phyloP scores from a whole-genome alignment of 2,797 vertebrate genomes.

The Myiotriccus ornatus region DNA sequence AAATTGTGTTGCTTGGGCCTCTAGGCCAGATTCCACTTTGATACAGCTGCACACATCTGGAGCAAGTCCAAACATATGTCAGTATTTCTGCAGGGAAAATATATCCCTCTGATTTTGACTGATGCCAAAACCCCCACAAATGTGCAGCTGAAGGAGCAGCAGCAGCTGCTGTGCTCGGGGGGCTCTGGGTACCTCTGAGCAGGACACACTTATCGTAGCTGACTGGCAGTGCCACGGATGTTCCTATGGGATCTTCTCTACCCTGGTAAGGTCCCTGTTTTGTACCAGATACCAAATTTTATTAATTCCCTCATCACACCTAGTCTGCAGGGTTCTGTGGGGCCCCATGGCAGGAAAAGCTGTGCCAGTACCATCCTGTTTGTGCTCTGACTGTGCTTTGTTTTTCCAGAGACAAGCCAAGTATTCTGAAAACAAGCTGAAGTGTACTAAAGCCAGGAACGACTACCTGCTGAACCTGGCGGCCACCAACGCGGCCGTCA shows the following conservation, averaged over 20 bases:
- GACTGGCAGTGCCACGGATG: not conserved
- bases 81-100: not conserved
- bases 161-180: not conserved
- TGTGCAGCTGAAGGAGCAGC: not conserved
- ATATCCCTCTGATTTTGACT: not conserved
- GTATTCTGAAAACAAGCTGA: constrained; percentile 98
- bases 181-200: not conserved
- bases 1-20: not conserved
- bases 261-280: not conserved
- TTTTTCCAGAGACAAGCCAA: constrained; percentile 92
- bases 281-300: not conserved
- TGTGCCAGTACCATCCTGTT: not conserved
- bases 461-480: constrained; percentile 96
- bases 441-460: constrained; percentile 96
- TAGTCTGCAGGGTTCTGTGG: not conserved
- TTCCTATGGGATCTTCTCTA: not conserved
- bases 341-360: not conserved
- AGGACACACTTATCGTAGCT: fast-evolving
- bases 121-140: not conserved
- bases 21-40: constrained; percentile 22
- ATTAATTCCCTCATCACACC: not conserved
- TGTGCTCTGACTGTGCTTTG: not conserved
- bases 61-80: not conserved
- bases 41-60: constrained; percentile 42
- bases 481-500: constrained; percentile 92